Percentiles rank a stretch among this genome's conserved stretches.
Conservation (phyloP, 2,113 vertebrate genomes). For the Scortum barcoo region DNA sequence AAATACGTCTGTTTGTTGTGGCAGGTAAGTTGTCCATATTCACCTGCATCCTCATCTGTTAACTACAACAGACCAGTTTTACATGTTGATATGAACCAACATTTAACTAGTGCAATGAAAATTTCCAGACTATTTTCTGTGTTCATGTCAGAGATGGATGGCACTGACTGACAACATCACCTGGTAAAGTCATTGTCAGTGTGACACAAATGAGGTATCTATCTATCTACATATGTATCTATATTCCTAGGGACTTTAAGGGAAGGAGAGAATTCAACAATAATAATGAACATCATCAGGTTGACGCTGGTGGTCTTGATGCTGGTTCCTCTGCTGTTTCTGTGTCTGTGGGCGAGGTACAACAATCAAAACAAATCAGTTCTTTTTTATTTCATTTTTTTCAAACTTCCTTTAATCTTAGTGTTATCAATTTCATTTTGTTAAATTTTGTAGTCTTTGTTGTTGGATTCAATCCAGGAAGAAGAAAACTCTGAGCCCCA, state of each 20-base stretch:
- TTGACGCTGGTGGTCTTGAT: neutral
- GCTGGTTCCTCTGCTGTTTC: neutral
- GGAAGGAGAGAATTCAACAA: neutral
- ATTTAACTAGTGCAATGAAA: neutral
- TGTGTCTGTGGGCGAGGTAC: conserved; percentile 5
- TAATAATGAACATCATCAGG: neutral
- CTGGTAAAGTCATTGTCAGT: neutral
- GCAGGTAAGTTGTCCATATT: too few relatives aligned
- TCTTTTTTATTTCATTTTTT: too few relatives aligned
- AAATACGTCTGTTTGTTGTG: too few relatives aligned
- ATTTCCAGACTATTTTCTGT: neutral
- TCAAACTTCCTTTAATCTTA: neutral
- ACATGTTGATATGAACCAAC: too few relatives aligned
- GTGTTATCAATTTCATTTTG: neutral
- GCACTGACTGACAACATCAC: neutral
- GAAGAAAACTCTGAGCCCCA: conserved; percentile 21
- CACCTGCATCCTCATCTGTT: too few relatives aligned
- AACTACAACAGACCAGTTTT: too few relatives aligned
- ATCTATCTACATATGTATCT: neutral
- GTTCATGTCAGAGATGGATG: neutral
- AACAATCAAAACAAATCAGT: too few relatives aligned
- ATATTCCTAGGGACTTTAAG: neutral
- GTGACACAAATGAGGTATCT: neutral
- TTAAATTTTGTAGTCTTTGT: neutral
- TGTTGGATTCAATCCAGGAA: neutral